Percentiles rank a stretch among this genome's conserved stretches.
Conservation (phyloP, 2,888 invertebrate species). For the Drosophila ochracea region DNA sequence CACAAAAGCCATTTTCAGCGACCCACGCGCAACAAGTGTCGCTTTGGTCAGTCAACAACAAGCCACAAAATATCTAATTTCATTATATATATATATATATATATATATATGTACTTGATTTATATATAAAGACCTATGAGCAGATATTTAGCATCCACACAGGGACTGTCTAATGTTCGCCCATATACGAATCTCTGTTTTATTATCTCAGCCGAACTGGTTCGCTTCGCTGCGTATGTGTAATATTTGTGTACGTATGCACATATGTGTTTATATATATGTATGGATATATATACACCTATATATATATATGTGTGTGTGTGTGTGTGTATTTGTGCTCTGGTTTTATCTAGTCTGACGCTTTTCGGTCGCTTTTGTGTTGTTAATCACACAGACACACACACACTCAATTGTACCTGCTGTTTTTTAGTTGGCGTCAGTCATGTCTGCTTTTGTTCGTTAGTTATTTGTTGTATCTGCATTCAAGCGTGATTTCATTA, state of each 20-base stretch:
- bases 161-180: slow-evolving; percentile 7
- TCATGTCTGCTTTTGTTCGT: slow-evolving; percentile 10
- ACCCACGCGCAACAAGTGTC: slow-evolving; percentile 71
- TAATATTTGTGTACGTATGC: slow-evolving; percentile 42
- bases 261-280: not conserved
- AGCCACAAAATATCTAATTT: slow-evolving; percentile 56
- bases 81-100: slow-evolving; percentile 9
- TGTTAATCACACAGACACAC: slow-evolving; percentile 7
- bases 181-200: slow-evolving; percentile 40
- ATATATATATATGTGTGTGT: not conserved
- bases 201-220: slow-evolving; percentile 64
- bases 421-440: slow-evolving; percentile 24
- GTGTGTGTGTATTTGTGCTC: slow-evolving; percentile 27
- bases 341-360: slow-evolving; percentile 41
- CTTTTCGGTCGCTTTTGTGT: slow-evolving; percentile 32
- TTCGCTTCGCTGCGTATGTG: slow-evolving; percentile 71
- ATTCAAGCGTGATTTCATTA: slow-evolving; percentile 69
- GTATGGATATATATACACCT: not conserved
- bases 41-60: slow-evolving; percentile 56
- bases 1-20: slow-evolving; percentile 3
- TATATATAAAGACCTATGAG: not conserved
- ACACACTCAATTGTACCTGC: slow-evolving; percentile 41
- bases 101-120: not conserved
- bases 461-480: slow-evolving; percentile 45
- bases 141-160: slow-evolving; percentile 28